These are phyloP conservation scores for Synodontis membranacea DNA, from an alignment of 2,113 vertebrate species.

Conservation along the genomic window DNA sequence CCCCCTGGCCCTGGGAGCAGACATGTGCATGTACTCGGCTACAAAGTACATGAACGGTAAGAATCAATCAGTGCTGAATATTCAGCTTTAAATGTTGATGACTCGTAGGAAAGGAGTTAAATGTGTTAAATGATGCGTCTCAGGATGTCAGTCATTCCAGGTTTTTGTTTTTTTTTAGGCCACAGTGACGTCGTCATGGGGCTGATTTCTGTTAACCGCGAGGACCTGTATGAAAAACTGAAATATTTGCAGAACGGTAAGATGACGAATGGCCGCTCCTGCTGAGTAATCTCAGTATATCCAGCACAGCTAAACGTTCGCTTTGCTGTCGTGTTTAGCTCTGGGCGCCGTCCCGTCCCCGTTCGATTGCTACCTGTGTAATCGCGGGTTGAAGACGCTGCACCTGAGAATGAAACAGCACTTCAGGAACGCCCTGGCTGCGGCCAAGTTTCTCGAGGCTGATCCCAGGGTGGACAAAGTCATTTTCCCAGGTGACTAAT, in stretches of 20 bases:
- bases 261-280: not conserved
- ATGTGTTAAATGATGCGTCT: not conserved
- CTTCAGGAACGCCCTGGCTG: conserved; percentile 80
- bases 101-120: not conserved
- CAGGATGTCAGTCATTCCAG: not conserved
- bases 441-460: conserved; percentile 80
- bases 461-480: conserved; percentile 82
- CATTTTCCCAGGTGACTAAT: conserved; percentile 83
- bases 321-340: conserved; percentile 63
- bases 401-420: conserved; percentile 89
- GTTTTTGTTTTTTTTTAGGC: conserved; percentile 68
- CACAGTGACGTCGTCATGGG: conserved; percentile 95
- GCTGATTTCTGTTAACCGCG: conserved; percentile 80
- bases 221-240: conserved; percentile 77
- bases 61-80: not conserved
- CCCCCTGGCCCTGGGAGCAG: conserved; percentile 89
- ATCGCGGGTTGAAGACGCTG: conserved; percentile 89
- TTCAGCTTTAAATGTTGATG: not conserved
- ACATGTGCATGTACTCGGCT: conserved; percentile 93
- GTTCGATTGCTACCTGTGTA: conserved; percentile 89
- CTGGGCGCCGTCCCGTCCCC: conserved; percentile 88
- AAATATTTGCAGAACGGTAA: conserved; percentile 88
- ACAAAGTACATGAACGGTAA: conserved; percentile 98
- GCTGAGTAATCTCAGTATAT: not conserved
- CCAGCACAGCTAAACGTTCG: not conserved